Evolutionary conservation across 2,888 invertebrate species (phyloP).

Genomic region (Rhaphigaster nebulosa): DNA sequence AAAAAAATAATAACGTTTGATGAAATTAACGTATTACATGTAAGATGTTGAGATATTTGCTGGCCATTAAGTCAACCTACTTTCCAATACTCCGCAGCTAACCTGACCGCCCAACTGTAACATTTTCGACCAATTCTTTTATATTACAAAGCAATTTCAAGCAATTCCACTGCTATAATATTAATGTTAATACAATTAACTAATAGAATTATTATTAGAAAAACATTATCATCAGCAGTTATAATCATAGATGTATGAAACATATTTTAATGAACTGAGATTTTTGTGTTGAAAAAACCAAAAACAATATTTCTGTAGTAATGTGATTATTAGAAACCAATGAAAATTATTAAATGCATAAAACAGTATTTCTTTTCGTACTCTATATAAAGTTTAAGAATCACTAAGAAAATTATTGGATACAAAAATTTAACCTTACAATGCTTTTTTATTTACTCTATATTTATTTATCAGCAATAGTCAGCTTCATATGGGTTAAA

Average conservation of each 20-base stretch:
- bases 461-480: too few species aligned
- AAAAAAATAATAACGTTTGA: not conserved
- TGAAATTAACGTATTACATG: not conserved
- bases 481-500: too few species aligned
- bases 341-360: not conserved
- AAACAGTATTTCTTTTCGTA: not conserved
- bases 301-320: not conserved
- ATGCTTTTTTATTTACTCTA: too few species aligned
- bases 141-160: not conserved
- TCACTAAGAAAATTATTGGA: not conserved
- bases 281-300: too few species aligned
- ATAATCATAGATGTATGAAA: not conserved
- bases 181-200: not conserved
- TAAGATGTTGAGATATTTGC: not conserved
- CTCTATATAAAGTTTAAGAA: not conserved
- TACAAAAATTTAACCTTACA: not conserved
- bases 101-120: not conserved
- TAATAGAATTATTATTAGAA: not conserved
- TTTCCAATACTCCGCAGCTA: conserved; percentile 18
- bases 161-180: not conserved
- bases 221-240: not conserved
- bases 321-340: not conserved
- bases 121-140: not conserved
- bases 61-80: not conserved
- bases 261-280: not conserved